Evolutionary conservation across 1,140 invertebrate genomes (phyloP), one percentile per base, ranked within the genome.

Genomic region (Danaus plexippus): DNA sequence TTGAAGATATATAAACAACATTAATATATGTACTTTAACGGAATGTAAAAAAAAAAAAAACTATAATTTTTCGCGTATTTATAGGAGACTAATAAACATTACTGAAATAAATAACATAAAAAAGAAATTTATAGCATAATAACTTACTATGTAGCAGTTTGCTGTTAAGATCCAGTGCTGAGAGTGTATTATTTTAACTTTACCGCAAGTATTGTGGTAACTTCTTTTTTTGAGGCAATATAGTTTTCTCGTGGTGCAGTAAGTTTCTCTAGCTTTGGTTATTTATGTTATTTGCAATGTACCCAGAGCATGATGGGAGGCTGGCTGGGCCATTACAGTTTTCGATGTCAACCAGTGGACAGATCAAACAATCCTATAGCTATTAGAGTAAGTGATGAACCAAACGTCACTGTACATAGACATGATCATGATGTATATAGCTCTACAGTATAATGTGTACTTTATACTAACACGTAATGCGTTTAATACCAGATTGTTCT

Each of bases 311-410:
- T 90, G 63, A 88, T 87, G 74, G 84, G 90, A 56, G 93, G 93
- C 61, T 94, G 92, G 92, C 88, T 91, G 69, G 89, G 89, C 54
- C 88, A 92, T 61, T 97, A 97, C 87, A 96, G 91, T 77, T 94
- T 94, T 72, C 90, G 89, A 71, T 98, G 96, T 87, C 94, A 98
- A 87, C 94, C 95, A n/a, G 94, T 97, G 60, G 94, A 96, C 87
- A 96, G 96, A 83, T 93, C 94, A 40, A 82, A 91, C 66, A 90
- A 90, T 71, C 92, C 94, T 43, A 84, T 91, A 75, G 94, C 96
- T 54, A 76, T 94, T 75, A 91, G 94, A 88, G 95, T 97, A 91
- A 93, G 92, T 91, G 69, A 63, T 45, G 54, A 57, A 57, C 78
- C 67, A 60, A 66, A 68, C 52, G 52, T 75, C 77, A 85, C 64